Base-by-base conservation (phyloP, 2,888 invertebrate genomes). In the Imbricaverruca yamaguchii region DNA sequence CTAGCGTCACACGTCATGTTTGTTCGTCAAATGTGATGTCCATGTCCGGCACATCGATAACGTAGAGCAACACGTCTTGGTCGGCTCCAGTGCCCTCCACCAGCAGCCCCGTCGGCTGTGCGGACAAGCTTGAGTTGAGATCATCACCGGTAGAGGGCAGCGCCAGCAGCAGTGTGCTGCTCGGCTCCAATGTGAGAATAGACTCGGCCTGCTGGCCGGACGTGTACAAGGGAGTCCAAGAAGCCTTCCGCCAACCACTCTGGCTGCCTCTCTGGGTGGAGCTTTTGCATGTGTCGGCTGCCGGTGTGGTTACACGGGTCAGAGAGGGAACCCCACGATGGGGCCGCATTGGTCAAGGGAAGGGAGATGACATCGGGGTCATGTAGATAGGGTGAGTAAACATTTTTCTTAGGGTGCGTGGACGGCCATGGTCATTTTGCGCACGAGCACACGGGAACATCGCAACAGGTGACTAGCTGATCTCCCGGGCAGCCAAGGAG, bases 141-240 rank as follows among this genome's bases (percentile, higher is more conserved):
- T 10, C 55, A 21, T 18, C 74, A 55, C 13, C 74, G 74, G 15
- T 18, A 74, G 74, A 39, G 21, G 74, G 74, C 74, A 74, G 53
- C 15, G 69, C 69, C 55, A 74, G 74, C 74, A 74, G 74, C 74
- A 74, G 74, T 21, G 74, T 74, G 74, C 55, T 55, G 55, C n/a
- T 55, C 53, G 74, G 74, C 55, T 74, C 53, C 55, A 74, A 55
- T 12, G 74, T 74, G 21, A 74, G 74, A 11, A 74, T 74, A 11
- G 74, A 74, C 23, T 74, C 74, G 55, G 74, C 55, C 21, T 23
- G 55, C 21, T 10, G 74, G 53, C 74, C 74, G 74, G 74, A 7
- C 21, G 21, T 55, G 53, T 55, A 55, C 21, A 74, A 74, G 74
- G 0, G 74, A 18, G 74, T 74, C 74, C 8, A 74, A 9, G 55